These are phyloP conservation scores for Galbula dea DNA, from an alignment of 2,113 vertebrate genomes.

Conservation along the genomic window DNA sequence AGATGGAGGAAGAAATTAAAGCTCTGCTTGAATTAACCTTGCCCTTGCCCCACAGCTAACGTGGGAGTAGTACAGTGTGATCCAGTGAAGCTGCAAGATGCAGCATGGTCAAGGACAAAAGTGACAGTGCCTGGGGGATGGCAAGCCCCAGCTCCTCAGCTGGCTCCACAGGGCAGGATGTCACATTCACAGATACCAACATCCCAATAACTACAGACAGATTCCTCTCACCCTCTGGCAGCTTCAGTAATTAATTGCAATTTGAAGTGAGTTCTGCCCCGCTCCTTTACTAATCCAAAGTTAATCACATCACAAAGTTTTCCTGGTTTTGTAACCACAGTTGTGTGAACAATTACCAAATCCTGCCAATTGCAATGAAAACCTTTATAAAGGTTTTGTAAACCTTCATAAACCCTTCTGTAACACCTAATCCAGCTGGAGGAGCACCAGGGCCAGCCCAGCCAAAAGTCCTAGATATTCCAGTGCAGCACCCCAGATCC, in stretches of 20 bases:
- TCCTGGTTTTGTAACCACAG: not conserved
- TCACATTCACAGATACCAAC: rapidly evolving
- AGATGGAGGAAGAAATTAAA: not conserved
- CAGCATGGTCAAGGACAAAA: not conserved
- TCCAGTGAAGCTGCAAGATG: not conserved
- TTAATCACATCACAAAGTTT: conserved; percentile 17
- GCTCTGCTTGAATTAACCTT: not conserved
- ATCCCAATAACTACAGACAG: not conserved
- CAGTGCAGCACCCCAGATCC: not conserved
- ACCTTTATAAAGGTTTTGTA: rapidly evolving
- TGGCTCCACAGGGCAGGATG: not conserved
- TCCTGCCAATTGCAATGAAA: conserved; percentile 18
- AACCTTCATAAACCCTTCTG: too few species aligned
- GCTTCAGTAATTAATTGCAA: conserved; percentile 41
- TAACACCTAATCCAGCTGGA: not conserved
- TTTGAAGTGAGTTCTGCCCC: conserved; percentile 27
- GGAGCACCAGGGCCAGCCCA: not conserved
- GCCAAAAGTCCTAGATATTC: not conserved
- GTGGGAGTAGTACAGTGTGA: not conserved
- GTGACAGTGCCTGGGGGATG: not conserved
- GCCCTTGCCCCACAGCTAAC: not conserved
- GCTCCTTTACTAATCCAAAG: conserved; percentile 27
- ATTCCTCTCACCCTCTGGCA: not conserved
- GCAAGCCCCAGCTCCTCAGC: not conserved
- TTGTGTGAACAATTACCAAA: not conserved